These are phyloP conservation scores for Coecobrya sp. DNA, from an alignment of 2,888 invertebrate species.

Conservation along the genomic window DNA sequence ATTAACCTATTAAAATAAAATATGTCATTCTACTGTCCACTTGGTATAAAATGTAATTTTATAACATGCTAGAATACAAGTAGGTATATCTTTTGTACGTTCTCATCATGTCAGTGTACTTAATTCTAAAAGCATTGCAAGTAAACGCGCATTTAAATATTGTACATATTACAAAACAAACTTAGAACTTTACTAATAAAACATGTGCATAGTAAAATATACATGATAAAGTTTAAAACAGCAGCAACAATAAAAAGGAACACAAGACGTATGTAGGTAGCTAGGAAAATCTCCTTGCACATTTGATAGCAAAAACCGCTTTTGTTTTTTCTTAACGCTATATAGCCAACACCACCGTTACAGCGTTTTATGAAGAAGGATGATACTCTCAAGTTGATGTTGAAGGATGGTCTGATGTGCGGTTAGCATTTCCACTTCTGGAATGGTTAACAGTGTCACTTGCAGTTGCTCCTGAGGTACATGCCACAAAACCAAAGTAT, in stretches of 20 bases:
- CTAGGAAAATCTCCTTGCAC: conserved; percentile 4
- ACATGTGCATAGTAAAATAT: not conserved
- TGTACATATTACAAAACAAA: not conserved
- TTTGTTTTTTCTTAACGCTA: not conserved
- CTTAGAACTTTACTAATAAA: not conserved
- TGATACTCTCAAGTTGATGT: conserved; percentile 29
- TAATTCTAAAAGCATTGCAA: no score
- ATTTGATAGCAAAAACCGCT: not conserved
- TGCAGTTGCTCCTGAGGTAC: conserved; percentile 61
- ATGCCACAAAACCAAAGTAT: conserved; percentile 64
- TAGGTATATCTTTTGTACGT: no score
- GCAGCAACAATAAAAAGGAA: conserved; percentile 13
- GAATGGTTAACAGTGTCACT: conserved; percentile 70
- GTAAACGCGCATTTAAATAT: no score
- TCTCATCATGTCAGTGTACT: no score
- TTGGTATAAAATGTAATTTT: no score
- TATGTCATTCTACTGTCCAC: no score
- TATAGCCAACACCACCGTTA: not conserved
- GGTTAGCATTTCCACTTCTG: conserved; percentile 56
- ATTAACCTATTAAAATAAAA: no score
- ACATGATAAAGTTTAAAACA: not conserved
- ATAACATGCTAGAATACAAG: no score
- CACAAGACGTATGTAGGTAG: not conserved
- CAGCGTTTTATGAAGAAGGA: not conserved
- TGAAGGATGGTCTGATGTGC: conserved; percentile 71